Evolutionary conservation across 2,888 invertebrate genomes (phyloP).

Genomic region (Capitulum mitella): DNA sequence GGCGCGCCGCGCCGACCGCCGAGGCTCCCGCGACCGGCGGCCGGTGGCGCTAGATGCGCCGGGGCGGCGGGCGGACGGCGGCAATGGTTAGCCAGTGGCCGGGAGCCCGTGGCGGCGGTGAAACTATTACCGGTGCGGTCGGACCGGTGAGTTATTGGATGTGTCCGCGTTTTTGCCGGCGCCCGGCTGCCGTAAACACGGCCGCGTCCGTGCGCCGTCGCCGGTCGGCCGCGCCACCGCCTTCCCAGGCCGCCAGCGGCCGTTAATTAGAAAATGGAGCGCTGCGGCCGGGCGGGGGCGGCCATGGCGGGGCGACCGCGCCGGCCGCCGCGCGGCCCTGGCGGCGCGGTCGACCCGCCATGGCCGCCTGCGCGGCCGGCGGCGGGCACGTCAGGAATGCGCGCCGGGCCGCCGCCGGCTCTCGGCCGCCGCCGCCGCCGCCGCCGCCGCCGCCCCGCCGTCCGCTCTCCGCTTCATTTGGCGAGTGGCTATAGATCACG

Average conservation of each 20-base stretch:
- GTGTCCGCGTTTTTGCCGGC: not conserved
- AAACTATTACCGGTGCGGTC: not conserved
- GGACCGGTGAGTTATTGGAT: not conserved
- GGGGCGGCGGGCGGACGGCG: not conserved
- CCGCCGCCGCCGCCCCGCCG: not conserved
- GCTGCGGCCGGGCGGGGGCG: too few species aligned
- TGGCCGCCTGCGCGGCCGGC: too few species aligned
- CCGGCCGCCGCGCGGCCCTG: not conserved
- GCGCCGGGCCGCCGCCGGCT: not conserved
- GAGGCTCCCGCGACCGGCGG: not conserved
- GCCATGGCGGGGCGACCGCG: not conserved
- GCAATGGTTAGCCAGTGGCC: not conserved
- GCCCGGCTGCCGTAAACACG: not conserved
- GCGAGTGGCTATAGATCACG: slow-evolving; percentile 19
- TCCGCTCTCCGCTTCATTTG: not conserved
- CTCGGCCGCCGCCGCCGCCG: not conserved
- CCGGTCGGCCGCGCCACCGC: not conserved
- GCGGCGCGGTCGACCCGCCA: too few species aligned
- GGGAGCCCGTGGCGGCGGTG: not conserved
- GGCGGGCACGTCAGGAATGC: not conserved
- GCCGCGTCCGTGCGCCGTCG: not conserved
- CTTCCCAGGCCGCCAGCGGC: not conserved
- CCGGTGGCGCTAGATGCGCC: not conserved
- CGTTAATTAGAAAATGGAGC: not conserved
- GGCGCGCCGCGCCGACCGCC: too few species aligned